A percentile compares a stretch with the other conserved stretches of the same genome.
These are phyloP conservation scores for Leptocoma aspasia DNA, from an alignment of 2,113 vertebrate species.

Conservation along the genomic window DNA sequence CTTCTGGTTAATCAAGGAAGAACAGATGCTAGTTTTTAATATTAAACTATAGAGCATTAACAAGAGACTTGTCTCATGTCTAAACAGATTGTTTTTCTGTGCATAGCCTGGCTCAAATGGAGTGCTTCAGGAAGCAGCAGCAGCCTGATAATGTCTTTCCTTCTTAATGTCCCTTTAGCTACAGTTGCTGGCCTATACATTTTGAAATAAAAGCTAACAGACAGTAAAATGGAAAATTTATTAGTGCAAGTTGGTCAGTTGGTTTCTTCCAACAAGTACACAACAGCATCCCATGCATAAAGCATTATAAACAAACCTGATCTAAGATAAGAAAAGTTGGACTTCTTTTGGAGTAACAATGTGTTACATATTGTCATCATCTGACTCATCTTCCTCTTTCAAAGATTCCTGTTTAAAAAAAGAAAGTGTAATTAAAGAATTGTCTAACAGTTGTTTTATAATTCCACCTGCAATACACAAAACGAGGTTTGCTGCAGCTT, in stretches of 20 bases:
- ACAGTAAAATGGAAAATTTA: constrained; percentile 63
- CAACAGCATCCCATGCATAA: constrained; percentile 11
- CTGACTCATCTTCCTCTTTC: constrained; percentile 98
- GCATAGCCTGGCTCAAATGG: not conserved
- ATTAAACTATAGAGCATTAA: not conserved
- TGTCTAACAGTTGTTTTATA: not conserved
- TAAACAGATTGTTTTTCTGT: not conserved
- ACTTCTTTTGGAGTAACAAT: constrained; percentile 52
- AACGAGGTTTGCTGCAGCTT: not conserved
- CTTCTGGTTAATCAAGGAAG: not conserved
- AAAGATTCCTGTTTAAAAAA: constrained; percentile 87
- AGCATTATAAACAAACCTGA: constrained; percentile 34
- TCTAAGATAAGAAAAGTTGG: constrained; percentile 51
- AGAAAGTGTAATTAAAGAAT: not conserved
- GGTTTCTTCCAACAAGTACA: constrained; percentile 36
- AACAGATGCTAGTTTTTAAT: not conserved
- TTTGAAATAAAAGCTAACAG: constrained; percentile 22
- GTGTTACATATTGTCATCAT: constrained; percentile 97
- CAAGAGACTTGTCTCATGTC: not conserved
- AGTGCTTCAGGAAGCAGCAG: not conserved
- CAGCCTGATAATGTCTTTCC: not conserved
- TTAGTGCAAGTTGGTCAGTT: constrained; percentile 73
- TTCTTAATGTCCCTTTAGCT: not conserved
- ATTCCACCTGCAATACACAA: not conserved
- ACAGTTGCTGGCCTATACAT: not conserved